phyloP scores from a whole-genome alignment of 2,888 invertebrate species.

The Brenthis ino region DNA sequence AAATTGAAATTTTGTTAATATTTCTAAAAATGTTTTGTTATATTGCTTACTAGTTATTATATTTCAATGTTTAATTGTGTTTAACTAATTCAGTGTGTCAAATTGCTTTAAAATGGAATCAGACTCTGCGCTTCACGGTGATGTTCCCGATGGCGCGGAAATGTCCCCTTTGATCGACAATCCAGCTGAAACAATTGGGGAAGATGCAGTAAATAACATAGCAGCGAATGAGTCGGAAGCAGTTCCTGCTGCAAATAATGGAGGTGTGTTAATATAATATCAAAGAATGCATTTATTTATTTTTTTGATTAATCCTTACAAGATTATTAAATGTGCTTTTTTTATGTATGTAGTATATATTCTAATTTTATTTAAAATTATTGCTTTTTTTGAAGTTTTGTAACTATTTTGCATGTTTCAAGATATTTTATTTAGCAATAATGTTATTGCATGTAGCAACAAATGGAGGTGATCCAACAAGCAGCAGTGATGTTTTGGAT shows the following conservation, averaged over 20 bases:
- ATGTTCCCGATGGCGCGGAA: constrained; percentile 78
- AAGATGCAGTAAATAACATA: constrained; percentile 66
- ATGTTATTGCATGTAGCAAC: constrained; percentile 52
- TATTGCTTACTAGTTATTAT: constrained; percentile 44
- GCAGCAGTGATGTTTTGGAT: constrained; percentile 72
- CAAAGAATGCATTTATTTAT: neutral
- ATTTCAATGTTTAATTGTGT: constrained; percentile 61
- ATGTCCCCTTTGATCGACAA: constrained; percentile 69
- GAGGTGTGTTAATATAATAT: constrained; percentile 49
- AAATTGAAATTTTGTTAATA: constrained; percentile 47
- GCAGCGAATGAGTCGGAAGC: constrained; percentile 62
- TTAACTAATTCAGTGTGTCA: constrained; percentile 41
- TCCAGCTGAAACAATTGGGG: constrained; percentile 61
- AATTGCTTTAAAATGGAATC: constrained; percentile 64
- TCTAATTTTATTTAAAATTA: neutral
- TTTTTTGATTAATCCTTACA: neutral
- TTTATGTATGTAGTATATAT: neutral
- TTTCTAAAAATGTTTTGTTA: constrained; percentile 53
- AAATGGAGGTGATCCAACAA: constrained; percentile 69
- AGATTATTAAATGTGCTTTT: neutral
- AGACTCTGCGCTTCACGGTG: constrained; percentile 65
- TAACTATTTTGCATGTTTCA: neutral
- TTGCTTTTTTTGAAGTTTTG: constrained; percentile 2
- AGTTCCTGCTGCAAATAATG: constrained; percentile 54
- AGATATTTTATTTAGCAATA: constrained; percentile 30